These are phyloP conservation scores for Mormoops blainvillei DNA, from an alignment of 2,113 vertebrate genomes.

Conservation along the genomic window DNA sequence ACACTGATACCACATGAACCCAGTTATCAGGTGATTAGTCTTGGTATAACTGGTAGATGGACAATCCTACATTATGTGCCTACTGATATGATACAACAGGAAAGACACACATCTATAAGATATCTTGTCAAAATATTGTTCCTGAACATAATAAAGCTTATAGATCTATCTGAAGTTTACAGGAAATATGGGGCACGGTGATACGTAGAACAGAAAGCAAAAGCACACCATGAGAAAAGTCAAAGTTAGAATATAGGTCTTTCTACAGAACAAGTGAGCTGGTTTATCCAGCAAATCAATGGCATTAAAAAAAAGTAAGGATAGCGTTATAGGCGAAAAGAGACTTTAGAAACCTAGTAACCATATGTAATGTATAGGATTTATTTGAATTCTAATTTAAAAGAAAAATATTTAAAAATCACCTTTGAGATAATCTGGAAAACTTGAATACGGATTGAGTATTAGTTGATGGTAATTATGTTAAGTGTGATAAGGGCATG, in stretches of 20 bases:
- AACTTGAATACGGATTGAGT: not conserved
- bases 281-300: not conserved
- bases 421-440: constrained; percentile 14
- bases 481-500: not conserved
- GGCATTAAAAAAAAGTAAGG: not conserved
- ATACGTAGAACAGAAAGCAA: not conserved
- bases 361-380: not conserved
- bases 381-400: constrained; percentile 25
- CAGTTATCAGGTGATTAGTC: not conserved
- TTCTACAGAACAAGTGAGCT: not conserved
- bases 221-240: not conserved
- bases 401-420: not conserved
- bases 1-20: not conserved
- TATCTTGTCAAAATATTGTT: not conserved
- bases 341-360: not conserved
- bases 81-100: not conserved
- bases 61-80: not conserved
- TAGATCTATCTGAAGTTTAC: not conserved
- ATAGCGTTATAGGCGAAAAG: not conserved
- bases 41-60: not conserved
- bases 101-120: constrained; percentile 6
- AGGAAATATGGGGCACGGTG: not conserved
- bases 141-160: not conserved
- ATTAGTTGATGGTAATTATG: not conserved
- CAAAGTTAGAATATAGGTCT: not conserved